Conservation (phyloP, 1,140 invertebrate species). For the Temnothorax curvispinosus region DNA sequence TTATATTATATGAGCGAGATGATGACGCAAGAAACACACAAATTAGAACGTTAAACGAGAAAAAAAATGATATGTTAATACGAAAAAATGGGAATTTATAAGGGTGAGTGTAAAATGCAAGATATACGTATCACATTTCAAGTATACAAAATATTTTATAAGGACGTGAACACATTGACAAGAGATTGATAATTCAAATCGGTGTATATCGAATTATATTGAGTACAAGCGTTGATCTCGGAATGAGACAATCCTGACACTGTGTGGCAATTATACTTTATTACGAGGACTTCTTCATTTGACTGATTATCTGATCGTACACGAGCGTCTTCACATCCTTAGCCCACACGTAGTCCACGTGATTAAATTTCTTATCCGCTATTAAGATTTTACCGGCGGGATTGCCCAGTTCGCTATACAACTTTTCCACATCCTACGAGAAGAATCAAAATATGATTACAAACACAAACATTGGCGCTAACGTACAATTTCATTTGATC, state of each 20-base stretch:
- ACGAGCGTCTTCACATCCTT: conserved; percentile 87
- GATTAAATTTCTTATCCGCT: conserved; percentile 87
- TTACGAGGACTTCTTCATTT: background rate
- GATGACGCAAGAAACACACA: background rate
- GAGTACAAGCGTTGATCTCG: background rate
- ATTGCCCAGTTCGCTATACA: conserved; percentile 85
- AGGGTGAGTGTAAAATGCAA: background rate
- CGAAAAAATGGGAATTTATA: background rate
- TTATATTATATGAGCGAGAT: background rate
- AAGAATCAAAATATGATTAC: background rate
- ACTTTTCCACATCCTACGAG: conserved; percentile 79
- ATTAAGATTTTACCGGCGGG: conserved; percentile 85
- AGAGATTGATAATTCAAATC: background rate
- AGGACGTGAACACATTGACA: background rate
- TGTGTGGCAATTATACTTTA: no score
- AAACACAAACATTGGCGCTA: background rate
- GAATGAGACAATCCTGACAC: background rate
- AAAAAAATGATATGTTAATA: background rate
- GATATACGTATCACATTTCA: background rate
- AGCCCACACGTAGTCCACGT: conserved; percentile 89
- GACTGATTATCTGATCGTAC: conserved; percentile 83
- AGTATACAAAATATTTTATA: background rate
- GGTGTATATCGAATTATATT: background rate
- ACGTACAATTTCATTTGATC: no score
- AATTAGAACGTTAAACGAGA: background rate